Conservation (phyloP, 2,888 invertebrate genomes). For the Brassicogethes aeneus region DNA sequence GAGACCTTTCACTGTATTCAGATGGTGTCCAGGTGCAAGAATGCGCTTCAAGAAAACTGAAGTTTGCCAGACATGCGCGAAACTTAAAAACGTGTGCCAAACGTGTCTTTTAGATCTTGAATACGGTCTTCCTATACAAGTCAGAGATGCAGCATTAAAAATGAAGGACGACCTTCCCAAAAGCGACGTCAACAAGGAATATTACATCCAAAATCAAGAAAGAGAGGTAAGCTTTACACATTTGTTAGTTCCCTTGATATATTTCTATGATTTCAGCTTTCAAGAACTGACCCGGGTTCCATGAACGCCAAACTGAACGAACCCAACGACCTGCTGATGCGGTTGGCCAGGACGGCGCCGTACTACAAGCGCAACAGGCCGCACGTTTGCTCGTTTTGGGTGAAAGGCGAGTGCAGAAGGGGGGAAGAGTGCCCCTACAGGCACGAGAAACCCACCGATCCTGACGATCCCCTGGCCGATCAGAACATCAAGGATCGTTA, state of each 20-base stretch:
- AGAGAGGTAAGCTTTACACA: too few relatives aligned
- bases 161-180: constrained; percentile 86
- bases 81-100: constrained; percentile 92
- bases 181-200: constrained; percentile 92
- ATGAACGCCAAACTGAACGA: constrained; percentile 67
- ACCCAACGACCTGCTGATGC: constrained; percentile 72
- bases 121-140: constrained; percentile 78
- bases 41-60: constrained; percentile 97
- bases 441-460: constrained; percentile 94
- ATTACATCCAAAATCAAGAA: constrained; percentile 87
- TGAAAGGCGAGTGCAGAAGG: constrained; percentile 93
- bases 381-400: constrained; percentile 96
- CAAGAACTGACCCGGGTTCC: constrained; percentile 38
- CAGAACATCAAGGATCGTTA: constrained; percentile 93
- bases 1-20: constrained; percentile 90
- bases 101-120: constrained; percentile 91
- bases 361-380: constrained; percentile 93
- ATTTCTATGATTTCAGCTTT: constrained; percentile 24
- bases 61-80: constrained; percentile 91
- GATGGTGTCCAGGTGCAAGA: constrained; percentile 92
- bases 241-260: too few relatives aligned
- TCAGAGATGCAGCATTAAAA: constrained; percentile 79
- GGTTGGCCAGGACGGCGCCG: constrained; percentile 84
- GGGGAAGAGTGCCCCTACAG: constrained; percentile 95
- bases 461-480: constrained; percentile 92